Evolutionary conservation across 2,888 invertebrate genomes (phyloP).

Genomic region (Microctonus hyperodae): DNA sequence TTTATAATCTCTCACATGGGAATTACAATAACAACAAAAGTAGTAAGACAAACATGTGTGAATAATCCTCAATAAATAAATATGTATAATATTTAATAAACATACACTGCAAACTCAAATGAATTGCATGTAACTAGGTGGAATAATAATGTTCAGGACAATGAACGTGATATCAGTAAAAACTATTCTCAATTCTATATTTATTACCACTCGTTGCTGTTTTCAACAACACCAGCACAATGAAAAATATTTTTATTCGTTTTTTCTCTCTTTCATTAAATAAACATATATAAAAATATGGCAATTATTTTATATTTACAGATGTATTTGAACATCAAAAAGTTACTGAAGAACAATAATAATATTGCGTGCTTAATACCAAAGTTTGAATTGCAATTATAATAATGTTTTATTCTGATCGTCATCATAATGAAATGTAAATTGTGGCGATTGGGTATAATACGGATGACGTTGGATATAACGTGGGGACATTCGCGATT

Average conservation of each 20-base stretch:
- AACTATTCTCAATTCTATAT: neutral
- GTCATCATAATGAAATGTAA: slow-evolving; percentile 23
- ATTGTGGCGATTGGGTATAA: slow-evolving; percentile 9
- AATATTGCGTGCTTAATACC: neutral
- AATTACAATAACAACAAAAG: neutral
- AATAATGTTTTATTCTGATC: neutral
- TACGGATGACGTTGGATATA: slow-evolving; percentile 13
- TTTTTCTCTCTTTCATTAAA: neutral
- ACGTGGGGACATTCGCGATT: neutral
- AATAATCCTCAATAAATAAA: neutral
- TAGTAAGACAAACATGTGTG: neutral
- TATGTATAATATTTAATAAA: neutral
- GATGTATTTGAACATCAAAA: slow-evolving; percentile 6
- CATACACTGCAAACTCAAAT: neutral
- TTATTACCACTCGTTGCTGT: neutral
- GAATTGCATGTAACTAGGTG: neutral
- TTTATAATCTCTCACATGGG: neutral
- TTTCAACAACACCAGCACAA: slow-evolving; percentile 37
- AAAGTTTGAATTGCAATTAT: slow-evolving; percentile 1
- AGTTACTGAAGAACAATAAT: neutral
- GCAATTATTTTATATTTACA: slow-evolving; percentile 9
- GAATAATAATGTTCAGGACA: slow-evolving; percentile 19
- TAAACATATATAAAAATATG: slow-evolving; percentile 12
- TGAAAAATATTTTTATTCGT: slow-evolving; percentile 14
- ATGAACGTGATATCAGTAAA: slow-evolving; percentile 20